Conservation (phyloP, 2,113 vertebrate genomes). For the Tringa solitaria region DNA sequence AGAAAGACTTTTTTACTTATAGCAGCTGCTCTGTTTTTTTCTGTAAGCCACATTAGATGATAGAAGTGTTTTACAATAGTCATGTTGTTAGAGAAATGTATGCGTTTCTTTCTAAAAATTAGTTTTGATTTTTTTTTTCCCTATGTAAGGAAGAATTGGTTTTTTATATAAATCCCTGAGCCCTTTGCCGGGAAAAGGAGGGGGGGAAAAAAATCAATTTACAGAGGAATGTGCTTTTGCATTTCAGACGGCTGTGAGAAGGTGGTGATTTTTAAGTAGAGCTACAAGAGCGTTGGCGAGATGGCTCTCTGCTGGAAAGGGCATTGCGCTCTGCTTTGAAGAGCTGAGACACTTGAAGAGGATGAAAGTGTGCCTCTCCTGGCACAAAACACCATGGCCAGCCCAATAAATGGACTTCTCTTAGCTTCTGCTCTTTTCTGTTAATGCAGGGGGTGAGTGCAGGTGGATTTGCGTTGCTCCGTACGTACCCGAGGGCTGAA, state of each 20-base stretch:
- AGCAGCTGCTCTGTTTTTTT: background rate
- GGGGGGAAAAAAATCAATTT: conserved; percentile 4
- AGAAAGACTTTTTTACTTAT: background rate
- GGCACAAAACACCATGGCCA: background rate
- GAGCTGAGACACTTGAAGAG: conserved; percentile 24
- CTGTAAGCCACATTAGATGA: background rate
- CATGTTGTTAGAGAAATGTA: background rate
- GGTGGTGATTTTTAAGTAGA: background rate
- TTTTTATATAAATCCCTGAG: background rate
- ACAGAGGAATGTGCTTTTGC: conserved; percentile 43
- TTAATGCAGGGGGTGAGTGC: background rate
- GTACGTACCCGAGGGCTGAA: background rate
- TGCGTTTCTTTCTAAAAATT: background rate
- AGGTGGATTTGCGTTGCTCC: background rate
- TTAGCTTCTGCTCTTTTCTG: background rate
- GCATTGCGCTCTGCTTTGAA: conserved; percentile 29
- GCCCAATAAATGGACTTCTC: background rate
- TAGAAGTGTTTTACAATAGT: background rate
- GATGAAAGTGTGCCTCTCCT: conserved; percentile 27
- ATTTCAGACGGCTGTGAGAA: background rate
- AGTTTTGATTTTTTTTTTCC: background rate
- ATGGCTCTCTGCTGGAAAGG: conserved; percentile 29
- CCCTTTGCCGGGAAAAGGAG: background rate
- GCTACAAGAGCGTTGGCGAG: background rate
- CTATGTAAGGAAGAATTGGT: background rate